Percentiles rank a stretch among this genome's conserved stretches.
These are phyloP conservation scores for Rotaria socialis DNA, from an alignment of 2,888 invertebrate genomes.

Conservation along the genomic window DNA sequence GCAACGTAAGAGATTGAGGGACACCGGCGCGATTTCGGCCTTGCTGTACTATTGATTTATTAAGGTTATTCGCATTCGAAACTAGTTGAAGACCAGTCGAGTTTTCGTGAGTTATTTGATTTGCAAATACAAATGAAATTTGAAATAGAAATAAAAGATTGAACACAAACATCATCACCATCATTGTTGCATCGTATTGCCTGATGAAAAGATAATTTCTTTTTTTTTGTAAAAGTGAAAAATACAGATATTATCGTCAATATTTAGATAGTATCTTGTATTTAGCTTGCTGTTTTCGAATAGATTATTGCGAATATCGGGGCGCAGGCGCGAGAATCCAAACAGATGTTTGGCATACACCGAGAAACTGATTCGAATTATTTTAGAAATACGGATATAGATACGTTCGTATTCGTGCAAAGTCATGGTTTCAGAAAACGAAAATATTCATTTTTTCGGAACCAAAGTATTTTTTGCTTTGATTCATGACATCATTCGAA, in stretches of 20 bases:
- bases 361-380: too few species aligned
- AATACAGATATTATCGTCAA: not conserved
- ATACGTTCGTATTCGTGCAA: too few species aligned
- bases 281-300: too few species aligned
- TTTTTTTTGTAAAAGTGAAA: too few species aligned
- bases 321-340: too few species aligned
- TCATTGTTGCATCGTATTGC: not conserved
- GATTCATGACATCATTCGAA: too few species aligned
- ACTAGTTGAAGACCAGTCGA: not conserved
- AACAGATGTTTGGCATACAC: too few species aligned
- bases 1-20: constrained; percentile 40
- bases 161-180: not conserved
- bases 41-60: not conserved
- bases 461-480: too few species aligned
- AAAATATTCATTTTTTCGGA: too few species aligned
- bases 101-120: not conserved
- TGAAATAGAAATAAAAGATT: not conserved
- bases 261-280: not conserved
- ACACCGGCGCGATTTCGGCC: not conserved
- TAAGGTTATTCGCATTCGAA: not conserved
- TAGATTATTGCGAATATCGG: too few species aligned
- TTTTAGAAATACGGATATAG: too few species aligned
- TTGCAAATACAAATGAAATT: not conserved
- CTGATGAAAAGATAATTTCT: not conserved
- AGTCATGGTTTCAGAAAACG: too few species aligned